Conservation (phyloP, 2,113 vertebrate genomes). For the Tretioscincus oriximinensis region DNA sequence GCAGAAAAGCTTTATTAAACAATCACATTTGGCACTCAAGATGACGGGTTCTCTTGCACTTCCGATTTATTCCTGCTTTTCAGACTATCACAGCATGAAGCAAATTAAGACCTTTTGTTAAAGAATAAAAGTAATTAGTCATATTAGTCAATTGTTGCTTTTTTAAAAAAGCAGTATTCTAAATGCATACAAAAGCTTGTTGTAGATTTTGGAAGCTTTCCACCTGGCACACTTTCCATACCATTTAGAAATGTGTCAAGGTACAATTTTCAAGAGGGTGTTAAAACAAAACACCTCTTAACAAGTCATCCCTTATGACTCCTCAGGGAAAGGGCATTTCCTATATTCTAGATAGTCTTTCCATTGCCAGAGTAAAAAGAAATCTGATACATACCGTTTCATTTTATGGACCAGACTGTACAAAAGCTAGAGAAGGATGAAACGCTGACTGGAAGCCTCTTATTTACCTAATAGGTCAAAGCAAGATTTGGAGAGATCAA, state of each 20-base stretch:
- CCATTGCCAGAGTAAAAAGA: not conserved
- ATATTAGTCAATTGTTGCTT: constrained; percentile 23
- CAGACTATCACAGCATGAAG: constrained; percentile 29
- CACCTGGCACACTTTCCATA: constrained; percentile 32
- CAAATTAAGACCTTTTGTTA: constrained; percentile 27
- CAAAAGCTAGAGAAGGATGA: too few relatives aligned
- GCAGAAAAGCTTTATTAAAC: constrained; percentile 35
- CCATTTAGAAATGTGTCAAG: constrained; percentile 1
- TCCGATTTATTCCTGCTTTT: constrained; percentile 27
- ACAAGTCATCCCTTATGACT: not conserved
- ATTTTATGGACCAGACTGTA: too few relatives aligned
- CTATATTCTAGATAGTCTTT: not conserved
- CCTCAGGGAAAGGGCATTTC: not conserved
- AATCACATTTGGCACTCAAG: constrained; percentile 42
- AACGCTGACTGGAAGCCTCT: too few relatives aligned
- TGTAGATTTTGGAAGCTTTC: not conserved
- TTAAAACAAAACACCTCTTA: not conserved
- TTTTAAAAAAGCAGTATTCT: constrained; percentile 24
- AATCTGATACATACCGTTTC: not conserved
- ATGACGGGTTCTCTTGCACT: constrained; percentile 21
- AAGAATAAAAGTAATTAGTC: constrained; percentile 48
- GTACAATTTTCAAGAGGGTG: constrained; percentile 19
- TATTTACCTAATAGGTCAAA: too few relatives aligned
- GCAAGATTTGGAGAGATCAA: too few relatives aligned
- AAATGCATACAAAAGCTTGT: constrained; percentile 24